These are phyloP conservation scores for Chlorocebus sabaeus DNA, from an alignment of 2,113 vertebrate species.

Conservation along the genomic window DNA sequence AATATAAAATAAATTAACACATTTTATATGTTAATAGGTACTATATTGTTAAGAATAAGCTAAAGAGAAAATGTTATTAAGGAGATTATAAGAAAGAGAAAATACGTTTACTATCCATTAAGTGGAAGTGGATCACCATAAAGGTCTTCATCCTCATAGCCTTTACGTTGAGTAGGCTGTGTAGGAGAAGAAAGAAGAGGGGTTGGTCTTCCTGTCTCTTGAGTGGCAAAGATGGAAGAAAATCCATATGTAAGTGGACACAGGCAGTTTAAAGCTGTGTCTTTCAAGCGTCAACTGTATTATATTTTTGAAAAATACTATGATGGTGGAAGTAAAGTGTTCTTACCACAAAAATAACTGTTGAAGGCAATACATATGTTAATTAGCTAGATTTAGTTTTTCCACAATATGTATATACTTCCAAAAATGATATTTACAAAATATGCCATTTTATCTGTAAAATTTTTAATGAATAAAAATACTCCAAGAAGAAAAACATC, in stretches of 20 bases:
- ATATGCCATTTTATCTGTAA: not conserved
- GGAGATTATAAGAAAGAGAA: not conserved
- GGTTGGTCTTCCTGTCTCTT: not conserved
- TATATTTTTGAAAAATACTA: not conserved
- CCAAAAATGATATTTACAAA: not conserved
- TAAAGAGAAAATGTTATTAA: not conserved
- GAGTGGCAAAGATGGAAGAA: not conserved
- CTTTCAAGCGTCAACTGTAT: not conserved
- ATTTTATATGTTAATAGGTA: not conserved
- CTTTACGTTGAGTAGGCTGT: not conserved
- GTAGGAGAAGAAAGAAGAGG: not conserved
- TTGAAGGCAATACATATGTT: not conserved
- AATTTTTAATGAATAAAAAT: not conserved
- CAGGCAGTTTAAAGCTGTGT: not conserved
- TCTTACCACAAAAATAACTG: not conserved
- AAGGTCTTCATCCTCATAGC: not conserved
- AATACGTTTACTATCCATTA: not conserved
- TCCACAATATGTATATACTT: not conserved
- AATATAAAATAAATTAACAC: not conserved
- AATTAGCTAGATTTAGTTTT: not conserved
- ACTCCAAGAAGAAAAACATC: not conserved
- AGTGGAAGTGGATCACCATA: not conserved
- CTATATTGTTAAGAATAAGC: not conserved
- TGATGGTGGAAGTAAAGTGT: not conserved
- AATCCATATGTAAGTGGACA: not conserved